These are phyloP conservation scores for Tautogolabrus adspersus DNA, from an alignment of 2,113 vertebrate genomes.

Conservation along the genomic window DNA sequence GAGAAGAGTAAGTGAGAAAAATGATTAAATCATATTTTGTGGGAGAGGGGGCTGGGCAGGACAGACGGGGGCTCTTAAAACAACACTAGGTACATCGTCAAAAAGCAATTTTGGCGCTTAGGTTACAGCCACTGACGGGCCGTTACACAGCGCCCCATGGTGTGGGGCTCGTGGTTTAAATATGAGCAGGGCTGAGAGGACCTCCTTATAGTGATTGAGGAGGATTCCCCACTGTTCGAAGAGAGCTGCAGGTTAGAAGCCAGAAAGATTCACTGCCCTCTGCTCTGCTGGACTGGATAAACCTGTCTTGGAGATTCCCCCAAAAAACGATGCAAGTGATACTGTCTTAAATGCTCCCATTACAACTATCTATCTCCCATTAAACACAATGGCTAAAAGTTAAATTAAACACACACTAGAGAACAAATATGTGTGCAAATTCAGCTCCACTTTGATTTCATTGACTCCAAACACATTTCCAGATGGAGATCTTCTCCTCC, in stretches of 20 bases:
- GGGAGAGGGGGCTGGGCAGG: constrained; percentile 43
- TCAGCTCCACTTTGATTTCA: constrained; percentile 60
- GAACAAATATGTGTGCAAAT: constrained; percentile 42
- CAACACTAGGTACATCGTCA: constrained; percentile 84
- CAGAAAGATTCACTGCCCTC: constrained; percentile 84
- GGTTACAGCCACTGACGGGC: constrained; percentile 85
- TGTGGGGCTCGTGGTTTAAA: constrained; percentile 84
- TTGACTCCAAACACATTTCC: constrained; percentile 64
- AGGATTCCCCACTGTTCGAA: constrained; percentile 88
- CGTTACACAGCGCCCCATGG: constrained; percentile 84
- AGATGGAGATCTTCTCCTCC: constrained; percentile 58
- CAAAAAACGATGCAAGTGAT: constrained; percentile 23
- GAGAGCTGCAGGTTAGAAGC: constrained; percentile 75
- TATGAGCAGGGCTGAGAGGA: constrained; percentile 85
- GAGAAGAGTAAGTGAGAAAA: constrained; percentile 87
- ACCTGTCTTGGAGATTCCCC: constrained; percentile 83
- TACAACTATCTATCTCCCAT: constrained; percentile 16
- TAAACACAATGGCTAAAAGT: constrained; percentile 36
- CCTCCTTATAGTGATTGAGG: constrained; percentile 89
- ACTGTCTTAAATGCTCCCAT: neutral
- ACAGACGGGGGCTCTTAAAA: constrained; percentile 82
- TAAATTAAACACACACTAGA: constrained; percentile 37
- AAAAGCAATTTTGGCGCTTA: constrained; percentile 83
- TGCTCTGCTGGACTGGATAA: constrained; percentile 87
- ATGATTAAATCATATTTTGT: constrained; percentile 84